Evolutionary conservation across 2,113 vertebrate genomes (phyloP).

Genomic region (Odocoileus virginianus): DNA sequence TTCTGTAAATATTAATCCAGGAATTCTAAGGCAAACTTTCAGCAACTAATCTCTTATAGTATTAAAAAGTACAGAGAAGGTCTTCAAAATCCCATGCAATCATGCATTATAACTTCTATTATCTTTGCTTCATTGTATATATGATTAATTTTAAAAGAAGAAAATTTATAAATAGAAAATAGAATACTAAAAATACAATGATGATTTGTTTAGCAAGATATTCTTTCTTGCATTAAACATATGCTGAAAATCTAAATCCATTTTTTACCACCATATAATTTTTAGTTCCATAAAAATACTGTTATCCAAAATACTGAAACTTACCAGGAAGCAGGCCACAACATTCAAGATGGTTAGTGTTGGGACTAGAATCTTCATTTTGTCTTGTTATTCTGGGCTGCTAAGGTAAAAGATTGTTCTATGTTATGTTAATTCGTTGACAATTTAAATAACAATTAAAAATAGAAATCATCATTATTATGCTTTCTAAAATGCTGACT

Average conservation of each 20-base stretch:
- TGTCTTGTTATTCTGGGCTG: neutral
- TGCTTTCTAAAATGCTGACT: neutral
- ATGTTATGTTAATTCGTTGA: neutral
- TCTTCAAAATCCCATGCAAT: neutral
- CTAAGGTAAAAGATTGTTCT: neutral
- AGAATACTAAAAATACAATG: neutral
- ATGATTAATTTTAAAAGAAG: neutral
- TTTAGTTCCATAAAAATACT: neutral
- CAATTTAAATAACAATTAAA: neutral
- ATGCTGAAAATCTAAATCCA: neutral
- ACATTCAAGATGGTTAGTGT: conserved; percentile 10
- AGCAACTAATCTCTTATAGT: neutral
- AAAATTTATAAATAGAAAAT: neutral
- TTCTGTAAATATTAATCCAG: neutral
- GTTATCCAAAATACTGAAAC: conserved; percentile 12
- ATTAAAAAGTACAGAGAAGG: neutral
- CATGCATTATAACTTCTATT: neutral
- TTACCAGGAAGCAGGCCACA: conserved; percentile 31
- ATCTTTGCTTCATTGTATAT: neutral
- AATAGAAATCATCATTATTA: neutral
- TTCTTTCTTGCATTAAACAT: neutral
- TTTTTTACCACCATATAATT: neutral
- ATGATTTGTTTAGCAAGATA: neutral
- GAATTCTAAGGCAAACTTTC: neutral
- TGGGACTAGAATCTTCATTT: conserved; percentile 38